These are phyloP conservation scores for human (Homo sapiens) DNA, from an alignment of 2,113 vertebrate genomes.

Conservation along the genomic window GRCh38 chr12:30903001-30903500, in stretches of 20 bases:
- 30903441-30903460: neutral
- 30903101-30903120: neutral
- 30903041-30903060: neutral
- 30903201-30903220: neutral
- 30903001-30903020: conserved; percentile 1
- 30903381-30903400: neutral
- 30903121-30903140: neutral
- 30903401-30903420: too few species aligned
- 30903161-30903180: neutral
- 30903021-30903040: neutral
- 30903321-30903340: neutral
- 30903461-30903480: neutral
- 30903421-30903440: neutral
- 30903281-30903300: neutral
- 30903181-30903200: neutral
- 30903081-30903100: neutral
- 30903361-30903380: neutral
- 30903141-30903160: neutral
- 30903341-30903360: neutral
- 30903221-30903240: neutral
- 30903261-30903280: neutral
- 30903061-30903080: neutral
- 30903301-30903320: neutral
- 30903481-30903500: neutral
- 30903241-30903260: neutral